Evolutionary conservation across 2,113 vertebrate species (phyloP), one percentile per base, ranked within the genome.

Genomic region (Antennarius striatus): DNA sequence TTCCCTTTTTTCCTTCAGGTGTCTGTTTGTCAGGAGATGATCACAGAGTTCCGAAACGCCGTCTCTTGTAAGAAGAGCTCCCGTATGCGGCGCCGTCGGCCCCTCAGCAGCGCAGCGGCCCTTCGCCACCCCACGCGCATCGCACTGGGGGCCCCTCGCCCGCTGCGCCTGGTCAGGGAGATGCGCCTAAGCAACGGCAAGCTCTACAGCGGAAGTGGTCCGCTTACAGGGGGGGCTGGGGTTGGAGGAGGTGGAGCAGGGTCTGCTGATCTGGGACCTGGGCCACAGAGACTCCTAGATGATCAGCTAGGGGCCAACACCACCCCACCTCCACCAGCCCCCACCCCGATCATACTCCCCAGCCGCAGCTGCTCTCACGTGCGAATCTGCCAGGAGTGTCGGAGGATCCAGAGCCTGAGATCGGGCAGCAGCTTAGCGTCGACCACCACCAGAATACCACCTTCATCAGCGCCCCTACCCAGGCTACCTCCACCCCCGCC

Each of bases 1-100:
- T 36, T 7, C 56, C 71, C 30, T 50, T 71, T 52, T 16, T 14
- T 43, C 43, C 36, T 82, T 4, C 72, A 97, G 95, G 94, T 96
- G 79, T 97, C 95, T 32, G 94, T 97, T 68, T 96, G 96, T 91
- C 95, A 95, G 90, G 95, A 97, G 91, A 97, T 97, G 96, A 87
- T 97, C 86, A 95, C 93, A 30, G 96, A 97, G 84, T 94, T 97
- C 56, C 90, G 94, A 79, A 95, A 96, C 69, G 95, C 94, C 6
- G 93, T 96, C 71, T 96, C 95, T 40, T 97, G 96, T 89, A 95
- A 95, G 86, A 96, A 96, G 91, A 95, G 91, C 46, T 95, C 95
- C 10, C 94, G 95, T 10, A 92, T 94, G 62, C 94, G 95, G 47
- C 92, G 94, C 8, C 93, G 95, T 6, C 93, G 95, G n/a, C 93